These are phyloP conservation scores for Chironomus tentans DNA, from an alignment of 2,888 invertebrate species.

Conservation along the genomic window DNA sequence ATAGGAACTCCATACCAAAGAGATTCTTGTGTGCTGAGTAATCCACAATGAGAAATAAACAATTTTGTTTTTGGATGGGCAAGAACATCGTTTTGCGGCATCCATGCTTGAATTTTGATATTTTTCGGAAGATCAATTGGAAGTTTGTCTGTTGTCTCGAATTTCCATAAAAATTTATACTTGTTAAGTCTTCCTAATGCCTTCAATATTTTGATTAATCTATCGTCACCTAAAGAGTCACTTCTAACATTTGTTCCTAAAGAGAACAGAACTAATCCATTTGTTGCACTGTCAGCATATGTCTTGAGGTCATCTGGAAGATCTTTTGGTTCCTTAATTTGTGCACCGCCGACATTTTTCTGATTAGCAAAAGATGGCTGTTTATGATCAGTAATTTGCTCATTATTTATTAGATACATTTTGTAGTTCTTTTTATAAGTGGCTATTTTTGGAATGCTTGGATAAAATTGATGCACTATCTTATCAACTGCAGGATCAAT, in stretches of 20 bases:
- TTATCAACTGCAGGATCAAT: not conserved
- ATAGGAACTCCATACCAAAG: conserved; percentile 27
- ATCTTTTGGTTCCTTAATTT: conserved; percentile 26
- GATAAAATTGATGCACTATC: not conserved
- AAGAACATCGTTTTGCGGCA: conserved; percentile 27
- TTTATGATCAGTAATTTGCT: conserved; percentile 22
- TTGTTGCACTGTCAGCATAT: conserved; percentile 7
- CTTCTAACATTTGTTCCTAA: conserved; percentile 23
- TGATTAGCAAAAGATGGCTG: conserved; percentile 26
- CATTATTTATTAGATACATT: conserved; percentile 26
- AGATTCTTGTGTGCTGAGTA: conserved; percentile 27
- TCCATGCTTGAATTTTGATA: conserved; percentile 22
- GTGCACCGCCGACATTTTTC: conserved; percentile 29
- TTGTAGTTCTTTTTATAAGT: not conserved
- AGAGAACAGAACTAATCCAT: conserved; percentile 16
- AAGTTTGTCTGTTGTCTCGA: conserved; percentile 17
- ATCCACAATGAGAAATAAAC: conserved; percentile 27
- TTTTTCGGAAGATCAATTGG: conserved; percentile 19
- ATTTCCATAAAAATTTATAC: conserved; percentile 25
- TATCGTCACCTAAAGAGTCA: conserved; percentile 12
- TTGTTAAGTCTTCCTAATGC: not conserved
- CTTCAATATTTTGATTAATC: not conserved
- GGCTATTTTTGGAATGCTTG: not conserved
- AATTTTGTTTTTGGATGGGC: conserved; percentile 25
- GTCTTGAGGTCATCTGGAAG: conserved; percentile 8